Evolutionary conservation across 2,888 invertebrate species (phyloP).

Genomic region (Ochlodes sylvanus): DNA sequence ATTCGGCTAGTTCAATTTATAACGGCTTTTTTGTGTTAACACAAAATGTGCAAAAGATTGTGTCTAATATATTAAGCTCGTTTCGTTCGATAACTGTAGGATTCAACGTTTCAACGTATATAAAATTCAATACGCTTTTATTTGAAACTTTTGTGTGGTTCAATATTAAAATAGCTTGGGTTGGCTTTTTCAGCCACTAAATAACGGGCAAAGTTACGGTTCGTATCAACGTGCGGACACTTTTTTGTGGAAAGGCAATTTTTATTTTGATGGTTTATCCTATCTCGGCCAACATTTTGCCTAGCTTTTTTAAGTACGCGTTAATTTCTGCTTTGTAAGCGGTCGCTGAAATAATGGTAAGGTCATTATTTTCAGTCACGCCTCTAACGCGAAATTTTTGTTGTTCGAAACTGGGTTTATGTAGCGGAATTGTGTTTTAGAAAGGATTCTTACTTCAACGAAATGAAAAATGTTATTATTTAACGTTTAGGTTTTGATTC

Average conservation of each 20-base stretch:
- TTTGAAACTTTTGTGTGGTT: constrained; percentile 7
- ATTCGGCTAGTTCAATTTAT: not conserved
- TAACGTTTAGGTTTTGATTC: too few relatives aligned
- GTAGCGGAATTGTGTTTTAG: too few relatives aligned
- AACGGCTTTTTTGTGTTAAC: not conserved
- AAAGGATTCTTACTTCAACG: too few relatives aligned
- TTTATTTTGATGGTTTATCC: constrained; percentile 13
- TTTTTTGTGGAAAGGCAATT: constrained; percentile 4
- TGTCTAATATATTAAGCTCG: not conserved
- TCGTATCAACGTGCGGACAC: constrained; percentile 24
- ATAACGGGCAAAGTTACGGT: constrained; percentile 13
- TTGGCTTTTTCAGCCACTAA: constrained; percentile 13
- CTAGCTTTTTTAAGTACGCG: constrained; percentile 3
- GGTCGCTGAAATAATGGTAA: not conserved
- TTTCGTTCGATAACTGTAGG: not conserved
- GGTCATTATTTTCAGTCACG: constrained; percentile 4
- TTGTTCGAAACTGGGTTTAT: not conserved
- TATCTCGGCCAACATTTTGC: constrained; percentile 7
- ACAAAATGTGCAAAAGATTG: not conserved
- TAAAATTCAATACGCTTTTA: not conserved
- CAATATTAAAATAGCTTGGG: constrained; percentile 4
- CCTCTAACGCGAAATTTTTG: not conserved
- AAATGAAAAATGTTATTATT: too few relatives aligned
- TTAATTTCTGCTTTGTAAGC: constrained; percentile 7
- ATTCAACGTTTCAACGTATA: not conserved